Conservation (phyloP, 2,113 vertebrate species). For the Empidonax traillii region DNA sequence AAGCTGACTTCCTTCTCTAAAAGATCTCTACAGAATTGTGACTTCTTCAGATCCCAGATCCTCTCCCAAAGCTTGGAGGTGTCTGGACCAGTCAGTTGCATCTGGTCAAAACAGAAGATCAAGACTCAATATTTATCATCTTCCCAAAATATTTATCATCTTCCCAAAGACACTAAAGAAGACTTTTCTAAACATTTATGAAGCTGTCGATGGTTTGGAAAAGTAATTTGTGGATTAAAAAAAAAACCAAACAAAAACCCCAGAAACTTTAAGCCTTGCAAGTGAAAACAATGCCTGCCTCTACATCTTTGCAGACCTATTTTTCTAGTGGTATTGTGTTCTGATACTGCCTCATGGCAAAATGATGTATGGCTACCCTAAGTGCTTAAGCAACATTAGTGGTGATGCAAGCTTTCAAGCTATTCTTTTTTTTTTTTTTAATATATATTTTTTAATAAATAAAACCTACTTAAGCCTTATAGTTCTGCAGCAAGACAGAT, state of each 20-base stretch:
- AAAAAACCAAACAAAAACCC: not conserved
- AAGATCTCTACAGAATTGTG: not conserved
- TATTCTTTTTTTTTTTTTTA: too few relatives aligned
- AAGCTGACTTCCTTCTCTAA: not conserved
- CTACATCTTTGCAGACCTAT: not conserved
- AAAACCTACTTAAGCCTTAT: not conserved
- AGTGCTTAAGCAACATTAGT: not conserved
- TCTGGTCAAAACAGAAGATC: not conserved
- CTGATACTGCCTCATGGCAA: not conserved
- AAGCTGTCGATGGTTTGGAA: not conserved
- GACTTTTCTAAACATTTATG: not conserved
- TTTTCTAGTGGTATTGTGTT: not conserved
- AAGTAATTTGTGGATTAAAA: not conserved
- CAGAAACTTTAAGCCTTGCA: not conserved
- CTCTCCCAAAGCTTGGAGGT: not conserved
- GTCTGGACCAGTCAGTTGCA: not conserved
- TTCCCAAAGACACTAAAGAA: not conserved
- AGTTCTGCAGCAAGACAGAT: constrained; percentile 17
- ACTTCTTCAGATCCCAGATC: not conserved
- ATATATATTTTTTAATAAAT: not conserved
- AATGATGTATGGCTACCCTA: not conserved
- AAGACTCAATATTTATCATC: not conserved
- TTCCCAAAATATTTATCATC: not conserved
- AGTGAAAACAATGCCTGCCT: not conserved
- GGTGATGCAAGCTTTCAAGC: not conserved